These are phyloP conservation scores for Terebella lapidaria DNA, from an alignment of 2,888 invertebrate species.

Conservation along the genomic window DNA sequence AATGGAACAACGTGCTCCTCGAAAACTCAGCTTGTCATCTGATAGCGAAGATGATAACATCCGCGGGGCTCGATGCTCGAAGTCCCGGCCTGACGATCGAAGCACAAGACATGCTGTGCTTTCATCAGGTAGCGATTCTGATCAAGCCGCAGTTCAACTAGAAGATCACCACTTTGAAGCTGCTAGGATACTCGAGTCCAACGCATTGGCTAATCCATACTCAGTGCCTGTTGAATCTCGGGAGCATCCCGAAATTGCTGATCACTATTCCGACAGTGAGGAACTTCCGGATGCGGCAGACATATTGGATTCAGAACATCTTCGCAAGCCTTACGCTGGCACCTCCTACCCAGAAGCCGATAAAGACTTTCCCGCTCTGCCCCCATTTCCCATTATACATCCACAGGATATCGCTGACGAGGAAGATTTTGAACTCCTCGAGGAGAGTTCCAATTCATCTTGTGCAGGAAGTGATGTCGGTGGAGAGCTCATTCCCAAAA, in stretches of 20 bases:
- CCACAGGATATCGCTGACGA: no score
- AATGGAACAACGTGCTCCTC: no score
- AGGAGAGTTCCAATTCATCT: no score
- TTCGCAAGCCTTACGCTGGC: conserved; percentile 4
- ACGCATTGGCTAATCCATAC: conserved; percentile 3
- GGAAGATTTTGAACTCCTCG: no score
- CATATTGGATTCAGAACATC: conserved; percentile 4
- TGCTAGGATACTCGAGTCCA: neutral
- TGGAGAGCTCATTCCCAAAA: no score
- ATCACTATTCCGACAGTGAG: neutral
- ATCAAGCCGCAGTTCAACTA: neutral
- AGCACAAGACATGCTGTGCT: no score
- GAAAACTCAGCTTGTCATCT: neutral
- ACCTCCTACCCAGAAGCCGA: neutral
- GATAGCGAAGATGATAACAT: neutral
- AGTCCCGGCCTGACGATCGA: no score
- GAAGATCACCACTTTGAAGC: neutral
- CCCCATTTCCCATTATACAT: neutral
- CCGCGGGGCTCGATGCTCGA: neutral
- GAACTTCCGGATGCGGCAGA: conserved; percentile 8
- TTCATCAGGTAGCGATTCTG: conserved; percentile 7
- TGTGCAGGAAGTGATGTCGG: no score
- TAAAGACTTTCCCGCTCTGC: neutral
- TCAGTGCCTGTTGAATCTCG: conserved; percentile 2
- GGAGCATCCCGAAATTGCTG: neutral